Base-by-base conservation (phyloP, 2,797 vertebrate species). In the Lepus townsendii region DNA sequence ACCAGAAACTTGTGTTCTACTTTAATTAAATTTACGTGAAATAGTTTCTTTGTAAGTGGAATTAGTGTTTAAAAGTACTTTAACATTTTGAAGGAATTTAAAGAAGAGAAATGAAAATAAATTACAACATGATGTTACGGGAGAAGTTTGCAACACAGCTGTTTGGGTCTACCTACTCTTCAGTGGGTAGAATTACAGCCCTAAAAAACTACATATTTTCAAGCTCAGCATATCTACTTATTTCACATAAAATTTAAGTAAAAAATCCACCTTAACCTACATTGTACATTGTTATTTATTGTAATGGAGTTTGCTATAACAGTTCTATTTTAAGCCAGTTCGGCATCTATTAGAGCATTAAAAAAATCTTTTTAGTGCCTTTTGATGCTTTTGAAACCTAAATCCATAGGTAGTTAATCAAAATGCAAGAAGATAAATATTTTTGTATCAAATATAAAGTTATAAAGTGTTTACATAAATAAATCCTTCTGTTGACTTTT, bases 21-120 rank as follows among this genome's bases (percentile, higher is more conserved):
- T 66, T 76, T 96, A 83, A 88, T 93, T 89, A 88, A 79, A 90
- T 93, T 91, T n/a, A 77, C 30, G 63, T 72, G 71, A 92, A 73
- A 32, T 63, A 26, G 32, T 80, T 90, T 80, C n/a, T 91, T 66
- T 93, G 82, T 85, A 68, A 65, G 19, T 68, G 91, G 42, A 92
- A 50, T 83, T 86, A 35, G 71, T 82, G 7, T 82, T 87, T 89
- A 78, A 87, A 93, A 87, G 38, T 38, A 82, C 86, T 87, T 84
- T 79, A 71, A 89, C 68, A 50, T 93, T 88, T 47, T 92, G 65
- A 83, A 87, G n/a, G 57, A 52, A 10, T 91, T 94, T 47, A 90
- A 90, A 83, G 62, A 93, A 38, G 72, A 87, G 80, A 88, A 78
- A 76, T 73, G 60, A 84, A 92, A 87, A 57, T 86, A 91, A 90